phyloP scores from a whole-genome alignment of 2,888 invertebrate genomes.

The Mantis religiosa region DNA sequence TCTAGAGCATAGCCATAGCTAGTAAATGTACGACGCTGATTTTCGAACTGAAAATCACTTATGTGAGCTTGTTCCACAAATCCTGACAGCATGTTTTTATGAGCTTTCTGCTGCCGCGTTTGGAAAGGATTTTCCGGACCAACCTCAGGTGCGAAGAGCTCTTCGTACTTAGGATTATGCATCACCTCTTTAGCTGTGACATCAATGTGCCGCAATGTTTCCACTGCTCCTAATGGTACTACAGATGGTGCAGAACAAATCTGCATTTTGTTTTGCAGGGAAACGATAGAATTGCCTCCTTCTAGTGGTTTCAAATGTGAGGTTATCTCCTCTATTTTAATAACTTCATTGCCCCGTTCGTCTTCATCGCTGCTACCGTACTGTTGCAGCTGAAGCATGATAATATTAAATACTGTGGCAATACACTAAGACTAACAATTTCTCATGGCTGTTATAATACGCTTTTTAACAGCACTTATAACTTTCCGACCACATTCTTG shows the following conservation, averaged over 20 bases:
- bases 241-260: constrained; percentile 82
- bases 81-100: constrained; percentile 88
- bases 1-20: constrained; percentile 94
- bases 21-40: constrained; percentile 88
- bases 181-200: constrained; percentile 75
- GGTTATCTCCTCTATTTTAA: constrained; percentile 47
- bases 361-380: constrained; percentile 73
- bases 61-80: constrained; percentile 93
- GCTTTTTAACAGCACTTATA: too few relatives aligned
- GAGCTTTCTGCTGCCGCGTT: constrained; percentile 82
- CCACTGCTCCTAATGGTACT: constrained; percentile 73
- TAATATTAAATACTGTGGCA: too few relatives aligned
- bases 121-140: constrained; percentile 93
- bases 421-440: too few relatives aligned
- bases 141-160: constrained; percentile 84
- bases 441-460: too few relatives aligned
- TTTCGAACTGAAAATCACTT: constrained; percentile 96
- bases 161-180: constrained; percentile 92
- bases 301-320: constrained; percentile 56
- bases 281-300: constrained; percentile 48
- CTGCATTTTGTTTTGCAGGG: constrained; percentile 60
- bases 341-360: constrained; percentile 43
- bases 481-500: too few relatives aligned
- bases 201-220: constrained; percentile 68
- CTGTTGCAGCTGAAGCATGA: constrained; percentile 67